Evolutionary conservation across 2,797 vertebrate genomes (phyloP).

Genomic region (Coendou prehensilis): DNA sequence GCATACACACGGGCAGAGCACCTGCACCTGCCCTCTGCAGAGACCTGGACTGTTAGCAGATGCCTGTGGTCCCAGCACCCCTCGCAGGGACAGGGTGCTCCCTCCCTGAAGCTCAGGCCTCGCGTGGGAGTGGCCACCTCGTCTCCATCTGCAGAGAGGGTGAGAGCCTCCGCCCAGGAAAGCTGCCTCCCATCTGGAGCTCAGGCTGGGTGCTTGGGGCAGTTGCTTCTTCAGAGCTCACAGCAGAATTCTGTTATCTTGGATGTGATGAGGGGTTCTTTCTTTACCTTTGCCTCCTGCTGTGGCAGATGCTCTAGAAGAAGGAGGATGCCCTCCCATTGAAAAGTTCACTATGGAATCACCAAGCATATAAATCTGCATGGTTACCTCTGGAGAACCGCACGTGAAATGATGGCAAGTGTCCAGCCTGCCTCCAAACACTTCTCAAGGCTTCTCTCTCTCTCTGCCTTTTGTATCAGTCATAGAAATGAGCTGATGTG

Average conservation of each 20-base stretch:
- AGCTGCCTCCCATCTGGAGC: not conserved
- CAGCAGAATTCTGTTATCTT: not conserved
- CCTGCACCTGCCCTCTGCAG: fast-evolving
- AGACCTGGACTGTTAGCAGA: not conserved
- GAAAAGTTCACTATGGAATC: not conserved
- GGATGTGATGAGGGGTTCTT: not conserved
- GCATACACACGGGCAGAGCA: not conserved
- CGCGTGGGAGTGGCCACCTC: not conserved
- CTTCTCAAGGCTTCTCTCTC: not conserved
- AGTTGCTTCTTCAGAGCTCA: not conserved
- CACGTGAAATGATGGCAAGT: not conserved
- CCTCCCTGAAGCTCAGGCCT: not conserved
- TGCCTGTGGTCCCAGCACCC: not conserved
- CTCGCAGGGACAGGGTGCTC: not conserved
- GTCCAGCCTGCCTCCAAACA: not conserved
- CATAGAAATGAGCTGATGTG: not conserved
- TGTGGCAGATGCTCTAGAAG: not conserved
- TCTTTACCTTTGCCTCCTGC: not conserved
- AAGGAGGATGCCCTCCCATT: not conserved
- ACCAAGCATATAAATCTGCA: not conserved
- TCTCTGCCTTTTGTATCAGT: not conserved
- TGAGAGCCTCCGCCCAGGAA: not conserved
- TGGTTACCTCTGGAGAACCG: not conserved
- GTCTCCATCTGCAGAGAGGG: not conserved
- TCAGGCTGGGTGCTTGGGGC: not conserved